Base-by-base conservation (phyloP, 2,888 invertebrate genomes). In the Spodoptera littoralis region DNA sequence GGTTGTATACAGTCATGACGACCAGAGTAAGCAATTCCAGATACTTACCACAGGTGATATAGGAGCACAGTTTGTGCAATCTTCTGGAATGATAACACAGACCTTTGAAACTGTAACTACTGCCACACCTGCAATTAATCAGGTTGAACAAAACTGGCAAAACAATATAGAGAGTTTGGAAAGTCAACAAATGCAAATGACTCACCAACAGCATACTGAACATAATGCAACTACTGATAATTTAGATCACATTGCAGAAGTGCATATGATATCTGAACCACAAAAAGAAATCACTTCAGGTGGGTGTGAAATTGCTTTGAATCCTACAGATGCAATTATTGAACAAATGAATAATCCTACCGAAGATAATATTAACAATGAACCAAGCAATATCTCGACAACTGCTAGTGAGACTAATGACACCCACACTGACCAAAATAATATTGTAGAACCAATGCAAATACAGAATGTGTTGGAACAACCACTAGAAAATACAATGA, bases 1-100 rank as follows among this genome's bases (percentile, higher is more conserved):
- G 12, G 96, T 96, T 51, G 93, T 96, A 18, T 96, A 96, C 77
- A 96, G 96, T 84, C 96, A 96, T 43, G 94, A 95, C 80, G 95
- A 95, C 61, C 92, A 94, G 84, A 94, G 92, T 80, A 95, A 95
- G 76, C 95, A 96, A 80, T 96, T 91, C 76, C 86, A 96, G 92
- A 82, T 94, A 45, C 84, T 93, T 51, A 88, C 91, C 55, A 85
- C 92, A 67, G 90, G 91, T 80, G 88, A 85, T 51, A 82, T 93
- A 67, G 90, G 85, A 54, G 77, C 90, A 57, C 92, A 93, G 65
- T 93, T 88, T 87, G 90, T 91, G 50, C 91, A 90, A 57, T 84
- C 92, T 50, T 90, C 94, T 70, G 86, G 91, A 53, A 92, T 93
- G 43, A 84, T 93, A 45, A 89, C 93, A 51, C 92, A 92, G 81